Conservation (phyloP, 2,888 invertebrate genomes). For the Sarcophaga carnaria region DNA sequence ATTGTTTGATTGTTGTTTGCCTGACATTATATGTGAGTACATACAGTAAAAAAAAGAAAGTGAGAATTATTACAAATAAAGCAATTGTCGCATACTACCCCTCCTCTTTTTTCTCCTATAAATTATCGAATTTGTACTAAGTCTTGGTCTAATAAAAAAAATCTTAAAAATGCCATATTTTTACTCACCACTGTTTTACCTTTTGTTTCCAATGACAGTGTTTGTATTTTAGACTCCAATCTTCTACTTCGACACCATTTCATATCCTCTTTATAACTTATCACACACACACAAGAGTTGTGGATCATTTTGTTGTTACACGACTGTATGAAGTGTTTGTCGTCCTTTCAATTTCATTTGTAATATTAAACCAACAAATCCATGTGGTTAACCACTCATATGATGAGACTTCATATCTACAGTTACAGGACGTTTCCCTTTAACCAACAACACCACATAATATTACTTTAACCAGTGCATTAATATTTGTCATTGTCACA, state of each 20-base stretch:
- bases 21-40: too few relatives aligned
- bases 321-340: constrained; percentile 8
- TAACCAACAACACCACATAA: not conserved
- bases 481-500: not conserved
- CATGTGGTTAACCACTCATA: constrained; percentile 50
- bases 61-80: too few relatives aligned
- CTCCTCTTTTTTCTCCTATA: too few relatives aligned
- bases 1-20: too few relatives aligned
- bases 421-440: not conserved
- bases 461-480: not conserved
- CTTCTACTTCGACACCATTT: not conserved
- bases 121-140: too few relatives aligned
- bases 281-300: not conserved
- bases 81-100: too few relatives aligned
- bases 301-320: not conserved
- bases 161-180: too few relatives aligned
- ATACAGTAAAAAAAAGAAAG: too few relatives aligned
- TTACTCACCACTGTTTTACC: too few relatives aligned
- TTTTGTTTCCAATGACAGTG: not conserved
- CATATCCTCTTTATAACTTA: not conserved
- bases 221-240: not conserved
- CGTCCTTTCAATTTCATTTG: constrained; percentile 38
- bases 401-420: constrained; percentile 19
- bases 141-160: too few relatives aligned
- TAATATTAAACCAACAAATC: constrained; percentile 49